Evolutionary conservation across 2,113 vertebrate species (phyloP).

Genomic region (Apteryx mantelli): DNA sequence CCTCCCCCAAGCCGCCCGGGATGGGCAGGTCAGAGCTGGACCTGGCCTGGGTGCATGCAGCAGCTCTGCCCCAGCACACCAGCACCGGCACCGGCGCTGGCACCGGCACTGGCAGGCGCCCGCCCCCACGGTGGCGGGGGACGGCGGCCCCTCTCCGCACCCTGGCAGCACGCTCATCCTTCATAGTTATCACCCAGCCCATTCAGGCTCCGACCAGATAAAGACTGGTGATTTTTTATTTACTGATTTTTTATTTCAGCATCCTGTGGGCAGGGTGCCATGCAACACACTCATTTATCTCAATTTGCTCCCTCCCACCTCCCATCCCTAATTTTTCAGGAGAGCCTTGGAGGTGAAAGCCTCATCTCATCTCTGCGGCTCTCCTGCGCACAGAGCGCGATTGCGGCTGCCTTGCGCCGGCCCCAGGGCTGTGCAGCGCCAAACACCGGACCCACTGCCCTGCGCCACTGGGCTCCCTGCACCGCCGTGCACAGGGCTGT

Average conservation of each 20-base stretch:
- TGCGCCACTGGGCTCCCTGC: neutral
- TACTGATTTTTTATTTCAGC: constrained; percentile 47
- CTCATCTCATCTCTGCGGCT: constrained; percentile 19
- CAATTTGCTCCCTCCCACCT: constrained; percentile 66
- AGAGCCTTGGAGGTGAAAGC: constrained; percentile 55
- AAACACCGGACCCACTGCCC: neutral
- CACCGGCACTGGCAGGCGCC: neutral
- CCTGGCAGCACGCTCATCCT: neutral
- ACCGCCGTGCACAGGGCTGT: neutral
- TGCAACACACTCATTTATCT: constrained; percentile 64
- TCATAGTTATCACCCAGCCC: constrained; percentile 45
- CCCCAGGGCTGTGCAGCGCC: too few relatives aligned
- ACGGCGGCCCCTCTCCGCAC: neutral
- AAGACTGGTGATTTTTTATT: constrained; percentile 64
- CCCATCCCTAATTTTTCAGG: constrained; percentile 54
- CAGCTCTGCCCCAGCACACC: neutral
- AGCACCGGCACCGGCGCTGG: neutral
- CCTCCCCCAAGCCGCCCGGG: neutral
- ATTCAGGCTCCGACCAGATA: constrained; percentile 61
- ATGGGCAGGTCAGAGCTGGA: fast-evolving
- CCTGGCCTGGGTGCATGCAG: fast-evolving
- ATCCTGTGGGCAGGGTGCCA: constrained; percentile 49
- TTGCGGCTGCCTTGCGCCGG: neutral
- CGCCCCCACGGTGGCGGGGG: neutral
- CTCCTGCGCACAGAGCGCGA: neutral